Evolutionary conservation across 2,797 vertebrate genomes (phyloP), one percentile per base, ranked within the genome.

Genomic region (Lagodon rhomboides): DNA sequence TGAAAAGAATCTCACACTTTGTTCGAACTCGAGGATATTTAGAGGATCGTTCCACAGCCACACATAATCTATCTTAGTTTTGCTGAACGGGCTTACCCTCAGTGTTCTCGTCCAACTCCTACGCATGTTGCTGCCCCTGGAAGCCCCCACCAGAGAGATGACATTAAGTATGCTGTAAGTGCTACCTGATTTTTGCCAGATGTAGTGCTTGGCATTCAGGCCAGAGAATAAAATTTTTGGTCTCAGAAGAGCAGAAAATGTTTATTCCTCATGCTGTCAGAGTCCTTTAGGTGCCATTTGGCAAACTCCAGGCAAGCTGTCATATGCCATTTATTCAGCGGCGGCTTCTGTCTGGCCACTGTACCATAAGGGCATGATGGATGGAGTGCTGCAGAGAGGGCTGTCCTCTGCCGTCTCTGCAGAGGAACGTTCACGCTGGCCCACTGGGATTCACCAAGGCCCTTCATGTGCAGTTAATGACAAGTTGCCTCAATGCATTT

Each of bases 291-390:
- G 76, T 87, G 81, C 78, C 91, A 90, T 93, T 93, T 92, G 84
- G 88, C 79, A 88, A 85, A 88, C 64, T 68, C 77, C 63, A 80
- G 75, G 71, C 79, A 85, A 85, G 86, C 84, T 91, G 90, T 91
- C 89, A 85, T 77, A 67, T 83, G 90, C 77, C 84, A 89, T 92
- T 93, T 91, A 87, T 86, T 85, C 63, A 86, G 85, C 78, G 67
- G 76, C 47, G 10, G 71, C 72, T 78, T 73, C 49, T 5, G 49
- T 87, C 68, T 68, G 80, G 75, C 71, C 71, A 68, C 74, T 84
- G 65, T 79, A 81, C 80, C 68, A 73, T 72, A 58, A 74, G 53
- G 80, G 53, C 60, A 59, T 91, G 81, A 90, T 89, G 77, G 85
- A 90, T 91, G 77, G 73, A 80, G 54, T 51, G 69, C 72, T 71